Base-by-base conservation (phyloP, 2,113 vertebrate species). In the Gymnorhina tibicen region DNA sequence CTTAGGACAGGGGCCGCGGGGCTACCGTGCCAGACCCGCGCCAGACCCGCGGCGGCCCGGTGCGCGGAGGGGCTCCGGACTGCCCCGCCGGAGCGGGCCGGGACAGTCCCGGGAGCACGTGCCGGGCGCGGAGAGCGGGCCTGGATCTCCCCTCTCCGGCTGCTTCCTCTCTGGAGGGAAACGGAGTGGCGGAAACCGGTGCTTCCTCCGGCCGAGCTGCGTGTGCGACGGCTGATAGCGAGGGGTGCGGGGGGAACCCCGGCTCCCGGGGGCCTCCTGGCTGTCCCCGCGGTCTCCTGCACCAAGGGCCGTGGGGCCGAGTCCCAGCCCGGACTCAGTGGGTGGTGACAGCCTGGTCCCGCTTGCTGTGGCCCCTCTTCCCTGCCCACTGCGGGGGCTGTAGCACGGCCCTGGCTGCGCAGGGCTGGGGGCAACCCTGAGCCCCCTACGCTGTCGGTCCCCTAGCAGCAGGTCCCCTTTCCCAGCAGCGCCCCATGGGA, bases 381-480 rank as follows among this genome's bases (percentile, higher is more conserved):
- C 11, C 11, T 53, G 70, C 11, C 47, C 1, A 0, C 50, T 10
- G 3, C 0, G 0, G 32, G 27, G 30, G 35, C 49, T 67, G 70
- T 28, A n/a, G 81, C 26, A 3, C 4, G 3, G 44, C 33, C 39
- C 58, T 27, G 58, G 42, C 73, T 14, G 32, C 1, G 5, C 30
- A 9, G 44, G 33, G 26, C 35, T 60, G 35, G 26, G 50, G 33
- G 8, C 3, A 3, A 11, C 30, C 39, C 62, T 3, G 33, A 42
- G 32, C 6, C 13, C 30, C 32, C 50, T 4, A 0, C 0, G 1
- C 32, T 3, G 2, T 15, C 28, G 1, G 1, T 47, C 4, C 58
- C 20, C 9, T 19, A 8, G 63, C 55, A 66, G 41, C 3, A 5
- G 7, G 24, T 53, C 32, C 5, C 46, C 18, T 83, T 78, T 44